Conservation (phyloP, 2,113 vertebrate genomes). For the Polypterus bichir region DNA sequence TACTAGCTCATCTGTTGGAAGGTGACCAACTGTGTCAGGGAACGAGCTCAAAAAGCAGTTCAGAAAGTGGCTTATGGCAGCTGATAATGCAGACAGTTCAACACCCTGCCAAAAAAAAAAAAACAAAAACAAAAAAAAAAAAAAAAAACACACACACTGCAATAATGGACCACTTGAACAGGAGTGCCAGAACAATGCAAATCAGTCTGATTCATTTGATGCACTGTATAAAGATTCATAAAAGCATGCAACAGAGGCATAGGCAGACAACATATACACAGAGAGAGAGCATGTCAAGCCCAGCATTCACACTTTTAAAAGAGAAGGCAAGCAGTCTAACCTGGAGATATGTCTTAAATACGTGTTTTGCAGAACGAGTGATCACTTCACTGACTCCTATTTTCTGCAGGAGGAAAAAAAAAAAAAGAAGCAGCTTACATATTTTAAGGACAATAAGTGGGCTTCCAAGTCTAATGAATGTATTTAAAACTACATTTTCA, state of each 20-base stretch:
- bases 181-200: too few species aligned
- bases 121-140: too few species aligned
- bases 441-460: background rate
- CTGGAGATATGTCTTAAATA: constrained; percentile 97
- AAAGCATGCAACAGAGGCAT: too few species aligned
- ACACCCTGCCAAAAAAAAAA: constrained; percentile 58
- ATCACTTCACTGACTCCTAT: constrained; percentile 88
- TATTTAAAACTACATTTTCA: background rate
- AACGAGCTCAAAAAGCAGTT: constrained; percentile 96
- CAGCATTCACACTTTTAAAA: too few species aligned
- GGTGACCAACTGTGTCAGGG: constrained; percentile 81
- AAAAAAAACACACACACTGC: background rate
- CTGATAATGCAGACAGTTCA: constrained; percentile 85
- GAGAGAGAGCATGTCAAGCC: too few species aligned
- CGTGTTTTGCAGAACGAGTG: constrained; percentile 90
- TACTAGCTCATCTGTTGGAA: constrained; percentile 83
- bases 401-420: constrained; percentile 56
- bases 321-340: constrained; percentile 35
- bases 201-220: too few species aligned
- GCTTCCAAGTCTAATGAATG: background rate
- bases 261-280: too few species aligned
- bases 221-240: too few species aligned
- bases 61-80: constrained; percentile 93
- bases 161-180: background rate
- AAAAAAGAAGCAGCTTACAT: background rate